These are phyloP conservation scores for Bactericera cockerelli DNA, from an alignment of 1,140 invertebrate genomes.

Conservation along the genomic window DNA sequence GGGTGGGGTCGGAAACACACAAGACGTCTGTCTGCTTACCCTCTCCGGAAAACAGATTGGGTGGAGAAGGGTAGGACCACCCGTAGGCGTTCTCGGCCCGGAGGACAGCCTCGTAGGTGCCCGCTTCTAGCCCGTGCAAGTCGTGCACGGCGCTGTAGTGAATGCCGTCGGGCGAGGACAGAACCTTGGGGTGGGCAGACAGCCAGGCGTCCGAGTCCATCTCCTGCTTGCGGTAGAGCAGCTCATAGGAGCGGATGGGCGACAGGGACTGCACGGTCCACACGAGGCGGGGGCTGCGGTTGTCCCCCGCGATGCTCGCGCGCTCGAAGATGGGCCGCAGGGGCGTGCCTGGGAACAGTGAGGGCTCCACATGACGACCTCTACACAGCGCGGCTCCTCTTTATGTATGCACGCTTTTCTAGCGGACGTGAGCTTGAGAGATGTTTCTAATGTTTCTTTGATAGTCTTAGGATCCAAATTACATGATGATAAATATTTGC, in stretches of 20 bases:
- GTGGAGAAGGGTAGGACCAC: conserved; percentile 11
- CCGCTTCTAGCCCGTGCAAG: neutral
- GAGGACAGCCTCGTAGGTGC: conserved; percentile 11
- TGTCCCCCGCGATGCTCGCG: neutral
- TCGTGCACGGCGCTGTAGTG: neutral
- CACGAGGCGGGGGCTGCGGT: neutral
- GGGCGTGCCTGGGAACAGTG: neutral
- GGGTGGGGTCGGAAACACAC: too few species aligned
- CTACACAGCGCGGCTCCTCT: too few species aligned
- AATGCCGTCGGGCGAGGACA: neutral
- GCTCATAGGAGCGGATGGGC: neutral
- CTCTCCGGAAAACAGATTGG: conserved; percentile 11
- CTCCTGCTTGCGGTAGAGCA: neutral
- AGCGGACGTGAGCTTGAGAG: too few species aligned
- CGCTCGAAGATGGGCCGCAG: neutral
- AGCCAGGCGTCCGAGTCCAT: neutral
- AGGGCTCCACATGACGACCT: too few species aligned
- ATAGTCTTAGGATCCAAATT: too few species aligned
- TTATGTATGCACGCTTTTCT: too few species aligned
- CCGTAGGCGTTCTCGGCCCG: conserved; percentile 13
- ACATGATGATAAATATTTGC: too few species aligned
- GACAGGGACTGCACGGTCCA: neutral
- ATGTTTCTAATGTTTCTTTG: too few species aligned
- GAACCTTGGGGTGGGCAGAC: neutral
- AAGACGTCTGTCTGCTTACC: too few species aligned